Evolutionary conservation across 2,888 invertebrate genomes (phyloP).

Genomic region (Agrochola lychnidis): DNA sequence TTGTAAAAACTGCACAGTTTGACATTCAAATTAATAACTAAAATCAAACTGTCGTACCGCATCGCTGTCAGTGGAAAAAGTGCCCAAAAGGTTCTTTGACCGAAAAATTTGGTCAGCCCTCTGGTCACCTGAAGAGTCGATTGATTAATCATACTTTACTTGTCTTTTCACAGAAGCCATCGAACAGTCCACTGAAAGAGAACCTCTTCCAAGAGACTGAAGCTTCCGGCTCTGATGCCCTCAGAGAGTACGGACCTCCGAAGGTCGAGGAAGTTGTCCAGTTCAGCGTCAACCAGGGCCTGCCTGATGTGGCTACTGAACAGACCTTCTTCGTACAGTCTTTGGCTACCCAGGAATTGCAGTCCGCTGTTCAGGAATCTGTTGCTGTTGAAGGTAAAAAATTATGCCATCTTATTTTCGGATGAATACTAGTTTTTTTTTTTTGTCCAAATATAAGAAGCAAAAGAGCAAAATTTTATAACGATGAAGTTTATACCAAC

Average conservation of each 20-base stretch:
- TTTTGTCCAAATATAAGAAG: neutral
- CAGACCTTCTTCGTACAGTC: constrained; percentile 75
- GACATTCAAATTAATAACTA: neutral
- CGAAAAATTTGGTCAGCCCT: too few relatives aligned
- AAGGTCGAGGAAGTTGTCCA: constrained; percentile 75
- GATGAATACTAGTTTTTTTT: too few relatives aligned
- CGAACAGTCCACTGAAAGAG: constrained; percentile 83
- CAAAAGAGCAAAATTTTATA: neutral
- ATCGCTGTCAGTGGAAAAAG: too few relatives aligned
- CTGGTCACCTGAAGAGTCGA: too few relatives aligned
- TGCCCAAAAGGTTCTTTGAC: too few relatives aligned
- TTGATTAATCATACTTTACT: too few relatives aligned
- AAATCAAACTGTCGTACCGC: too few relatives aligned
- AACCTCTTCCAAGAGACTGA: constrained; percentile 81
- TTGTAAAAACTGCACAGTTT: neutral
- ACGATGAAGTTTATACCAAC: too few relatives aligned
- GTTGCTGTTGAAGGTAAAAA: constrained; percentile 62
- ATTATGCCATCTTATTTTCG: neutral
- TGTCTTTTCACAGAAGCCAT: constrained; percentile 81
- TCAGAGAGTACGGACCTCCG: constrained; percentile 88
- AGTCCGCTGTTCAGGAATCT: constrained; percentile 50
- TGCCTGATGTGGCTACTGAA: constrained; percentile 81
- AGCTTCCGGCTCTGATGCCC: constrained; percentile 87
- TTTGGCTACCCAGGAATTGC: constrained; percentile 62
- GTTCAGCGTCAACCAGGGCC: constrained; percentile 76